Percentiles rank a stretch among this genome's conserved stretches.
Evolutionary conservation across 2,113 vertebrate genomes (phyloP).

Genomic region (Callorhinus ursinus): DNA sequence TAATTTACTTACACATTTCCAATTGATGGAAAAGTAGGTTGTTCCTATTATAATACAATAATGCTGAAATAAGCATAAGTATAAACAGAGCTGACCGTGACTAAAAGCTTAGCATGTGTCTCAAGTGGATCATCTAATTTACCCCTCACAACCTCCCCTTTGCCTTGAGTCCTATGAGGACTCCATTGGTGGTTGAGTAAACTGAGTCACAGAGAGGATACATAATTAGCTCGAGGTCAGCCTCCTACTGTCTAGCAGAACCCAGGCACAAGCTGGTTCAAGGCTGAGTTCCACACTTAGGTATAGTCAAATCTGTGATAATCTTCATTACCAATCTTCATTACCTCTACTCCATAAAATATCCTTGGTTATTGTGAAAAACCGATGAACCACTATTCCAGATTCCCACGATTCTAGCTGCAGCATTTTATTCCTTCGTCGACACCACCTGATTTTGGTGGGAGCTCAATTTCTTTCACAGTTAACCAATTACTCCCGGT

Average conservation of each 20-base stretch:
- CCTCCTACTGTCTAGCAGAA: not conserved
- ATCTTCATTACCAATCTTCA: not conserved
- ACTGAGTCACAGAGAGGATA: not conserved
- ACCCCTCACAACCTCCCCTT: not conserved
- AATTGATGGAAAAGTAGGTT: not conserved
- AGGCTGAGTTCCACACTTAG: not conserved
- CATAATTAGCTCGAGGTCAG: not conserved
- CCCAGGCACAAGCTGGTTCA: too few species aligned
- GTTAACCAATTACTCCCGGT: not conserved
- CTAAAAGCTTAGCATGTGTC: rapidly evolving
- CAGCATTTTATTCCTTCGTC: not conserved
- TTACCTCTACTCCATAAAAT: not conserved
- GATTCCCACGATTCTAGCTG: not conserved
- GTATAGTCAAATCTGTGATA: not conserved
- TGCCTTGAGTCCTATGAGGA: not conserved
- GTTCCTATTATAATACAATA: not conserved
- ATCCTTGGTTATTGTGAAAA: not conserved
- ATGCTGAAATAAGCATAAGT: not conserved
- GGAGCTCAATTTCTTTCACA: not conserved
- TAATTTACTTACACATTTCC: not conserved
- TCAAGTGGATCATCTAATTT: not conserved
- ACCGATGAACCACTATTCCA: too few species aligned
- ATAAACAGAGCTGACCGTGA: rapidly evolving
- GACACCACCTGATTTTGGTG: not conserved
- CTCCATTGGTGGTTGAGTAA: too few species aligned